A percentile compares a stretch with the other conserved stretches of the same genome.
Conservation (phyloP, 92 coral and sea anemone genomes). For the Porites rus region DNA sequence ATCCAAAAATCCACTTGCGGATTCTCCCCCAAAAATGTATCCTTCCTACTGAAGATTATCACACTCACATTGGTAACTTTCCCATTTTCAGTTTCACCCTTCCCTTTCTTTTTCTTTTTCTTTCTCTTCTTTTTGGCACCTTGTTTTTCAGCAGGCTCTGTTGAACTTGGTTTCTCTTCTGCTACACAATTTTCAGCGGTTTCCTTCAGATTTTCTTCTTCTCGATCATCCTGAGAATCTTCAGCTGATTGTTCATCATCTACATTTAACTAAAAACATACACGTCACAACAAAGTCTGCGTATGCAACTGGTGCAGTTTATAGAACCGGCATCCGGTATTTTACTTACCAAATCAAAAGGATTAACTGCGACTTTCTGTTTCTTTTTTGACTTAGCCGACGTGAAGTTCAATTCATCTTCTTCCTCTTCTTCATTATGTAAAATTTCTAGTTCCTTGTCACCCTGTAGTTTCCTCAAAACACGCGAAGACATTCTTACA, state of each 20-base stretch:
- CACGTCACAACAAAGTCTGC: too few relatives aligned
- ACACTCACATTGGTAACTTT: conserved; percentile 22
- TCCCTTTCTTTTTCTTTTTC: conserved; percentile 79
- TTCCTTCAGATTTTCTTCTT: conserved; percentile 27
- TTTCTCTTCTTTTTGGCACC: conserved; percentile 65
- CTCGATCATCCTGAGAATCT: conserved; percentile 75
- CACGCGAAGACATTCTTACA: conserved; percentile 81
- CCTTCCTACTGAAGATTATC: not conserved
- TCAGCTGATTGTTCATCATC: conserved; percentile 49
- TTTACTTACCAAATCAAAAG: conserved; percentile 83
- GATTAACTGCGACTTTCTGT: conserved; percentile 61
- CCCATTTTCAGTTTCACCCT: conserved; percentile 44
- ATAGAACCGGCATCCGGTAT: not conserved
- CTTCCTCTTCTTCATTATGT: conserved; percentile 64
- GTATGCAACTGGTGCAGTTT: too few relatives aligned
- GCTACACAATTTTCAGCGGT: conserved; percentile 21
- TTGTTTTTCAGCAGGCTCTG: conserved; percentile 44
- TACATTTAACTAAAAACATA: conserved; percentile 60
- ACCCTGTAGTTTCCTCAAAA: conserved; percentile 79
- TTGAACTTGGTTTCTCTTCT: conserved; percentile 41
- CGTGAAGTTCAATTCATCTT: conserved; percentile 53
- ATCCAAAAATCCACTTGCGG: too few relatives aligned
- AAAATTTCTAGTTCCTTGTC: conserved; percentile 54
- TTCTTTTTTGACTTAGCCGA: conserved; percentile 66
- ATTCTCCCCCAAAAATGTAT: not conserved